phyloP scores from a whole-genome alignment of 2,888 invertebrate genomes.

The Oxyteleia sp. region DNA sequence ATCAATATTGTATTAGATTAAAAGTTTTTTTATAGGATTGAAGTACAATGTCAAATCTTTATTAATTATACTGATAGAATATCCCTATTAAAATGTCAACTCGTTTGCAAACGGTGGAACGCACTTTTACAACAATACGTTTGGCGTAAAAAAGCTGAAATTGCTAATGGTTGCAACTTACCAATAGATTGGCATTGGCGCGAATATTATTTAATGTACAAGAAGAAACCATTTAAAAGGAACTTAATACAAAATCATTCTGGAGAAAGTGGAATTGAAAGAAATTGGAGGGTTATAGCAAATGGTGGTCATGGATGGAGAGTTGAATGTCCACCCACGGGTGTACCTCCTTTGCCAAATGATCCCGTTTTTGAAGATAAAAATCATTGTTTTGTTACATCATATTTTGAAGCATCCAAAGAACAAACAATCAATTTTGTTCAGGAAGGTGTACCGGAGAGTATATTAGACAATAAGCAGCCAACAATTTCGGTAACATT shows the following conservation, averaged over 20 bases:
- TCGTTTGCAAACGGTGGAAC: constrained; percentile 89
- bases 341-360: constrained; percentile 87
- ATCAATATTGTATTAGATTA: too few species aligned
- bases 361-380: constrained; percentile 87
- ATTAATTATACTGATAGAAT: constrained; percentile 84
- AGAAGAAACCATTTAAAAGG: constrained; percentile 86
- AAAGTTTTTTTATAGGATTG: too few species aligned
- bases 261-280: constrained; percentile 85
- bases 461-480: constrained; percentile 86
- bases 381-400: constrained; percentile 89
- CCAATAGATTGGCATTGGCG: constrained; percentile 85
- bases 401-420: constrained; percentile 88
- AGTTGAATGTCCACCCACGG: constrained; percentile 88
- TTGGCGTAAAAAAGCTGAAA: constrained; percentile 87
- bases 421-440: constrained; percentile 88
- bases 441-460: constrained; percentile 84
- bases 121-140: constrained; percentile 86
- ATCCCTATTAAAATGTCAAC: constrained; percentile 86
- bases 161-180: constrained; percentile 76
- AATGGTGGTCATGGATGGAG: constrained; percentile 88
- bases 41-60: constrained; percentile 87
- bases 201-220: constrained; percentile 87
- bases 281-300: constrained; percentile 86
- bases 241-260: constrained; percentile 89
- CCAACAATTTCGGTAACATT: too few species aligned